Evolutionary conservation across 2,888 invertebrate genomes (phyloP), one percentile per base, ranked within the genome.

Genomic region (Girardia tigrina): DNA sequence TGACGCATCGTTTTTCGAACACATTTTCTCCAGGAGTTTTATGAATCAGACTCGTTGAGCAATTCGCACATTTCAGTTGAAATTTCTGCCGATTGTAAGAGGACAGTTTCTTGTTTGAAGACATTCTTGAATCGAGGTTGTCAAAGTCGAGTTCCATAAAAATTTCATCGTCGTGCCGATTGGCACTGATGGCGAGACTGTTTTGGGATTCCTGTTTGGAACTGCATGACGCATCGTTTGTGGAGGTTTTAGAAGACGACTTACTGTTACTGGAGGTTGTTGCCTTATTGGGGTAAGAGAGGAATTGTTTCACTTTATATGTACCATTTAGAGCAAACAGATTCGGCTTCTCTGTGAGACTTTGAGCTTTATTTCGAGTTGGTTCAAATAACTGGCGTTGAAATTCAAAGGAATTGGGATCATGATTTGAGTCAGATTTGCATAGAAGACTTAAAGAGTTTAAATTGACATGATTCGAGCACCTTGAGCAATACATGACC

Each of bases 61-160:
- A 56, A 56, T 56, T 56, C 6, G 56, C 56, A 16, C 56, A 56
- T 56, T 56, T 56, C 56, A 56, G 23, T n/a, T 56, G 56, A n/a
- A 23, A 4, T n/a, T n/a, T 20, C n/a, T 56, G 56, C 4, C 56
- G 56, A 56, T 4, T 8, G 2, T 4, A 20, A 2, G 56, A 8
- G 2, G 56, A n/a, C 56, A 56, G 6, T 56, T 56, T 56, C 8
- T 20, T 23, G 56, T n/a, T 56, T 56, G 56, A 56, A 2, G 23
- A n/a, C 4, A 6, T n/a, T 56, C 56, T 56, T 20, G 2, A 6
- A 2, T 4, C 4, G 4, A 56, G n/a, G 56, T 56, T 56, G n/a
- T 56, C 56, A 56, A 56, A 56, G 23, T 56, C 56, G n/a, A 56
- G 56, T n/a, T 56, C 56, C 56, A 56, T 56, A 56, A 56, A 56